phyloP scores from a whole-genome alignment of 2,888 invertebrate species.

The Ormyrus nitidulus region DNA sequence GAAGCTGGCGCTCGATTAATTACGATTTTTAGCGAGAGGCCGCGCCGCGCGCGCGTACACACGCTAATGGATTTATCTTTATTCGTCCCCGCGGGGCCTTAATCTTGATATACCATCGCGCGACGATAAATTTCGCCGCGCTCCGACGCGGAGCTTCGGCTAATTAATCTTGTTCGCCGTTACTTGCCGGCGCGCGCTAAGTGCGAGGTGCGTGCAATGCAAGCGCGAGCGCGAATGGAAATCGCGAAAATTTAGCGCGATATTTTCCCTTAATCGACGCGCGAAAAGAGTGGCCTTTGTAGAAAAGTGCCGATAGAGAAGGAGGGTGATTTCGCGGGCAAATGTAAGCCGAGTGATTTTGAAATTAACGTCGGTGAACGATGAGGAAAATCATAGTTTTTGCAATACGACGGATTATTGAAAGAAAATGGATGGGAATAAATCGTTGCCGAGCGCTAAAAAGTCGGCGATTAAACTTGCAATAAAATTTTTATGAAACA shows the following conservation, averaged over 20 bases:
- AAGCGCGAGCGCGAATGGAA: neutral
- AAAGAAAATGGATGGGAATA: neutral
- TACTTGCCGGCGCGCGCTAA: neutral
- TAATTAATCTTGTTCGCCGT: slow-evolving; percentile 47
- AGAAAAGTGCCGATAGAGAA: no score
- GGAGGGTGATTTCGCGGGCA: no score
- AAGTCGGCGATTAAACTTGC: neutral
- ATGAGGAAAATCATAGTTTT: neutral
- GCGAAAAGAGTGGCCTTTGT: no score
- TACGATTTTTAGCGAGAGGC: slow-evolving; percentile 28
- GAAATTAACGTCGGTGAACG: neutral
- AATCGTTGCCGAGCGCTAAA: neutral
- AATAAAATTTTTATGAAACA: neutral
- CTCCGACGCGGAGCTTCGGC: slow-evolving; percentile 11
- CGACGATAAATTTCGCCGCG: slow-evolving; percentile 47
- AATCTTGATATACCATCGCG: slow-evolving; percentile 40
- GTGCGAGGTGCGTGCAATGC: no score
- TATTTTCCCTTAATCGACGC: no score
- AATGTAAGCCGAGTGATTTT: neutral
- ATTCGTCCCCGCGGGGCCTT: neutral
- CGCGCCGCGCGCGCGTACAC: neutral
- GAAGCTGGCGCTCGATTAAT: slow-evolving; percentile 32
- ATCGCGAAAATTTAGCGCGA: neutral
- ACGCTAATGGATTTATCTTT: slow-evolving; percentile 52
- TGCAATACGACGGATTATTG: neutral